These are phyloP conservation scores for Hemithea aestivaria DNA, from an alignment of 2,888 invertebrate species.

Conservation along the genomic window DNA sequence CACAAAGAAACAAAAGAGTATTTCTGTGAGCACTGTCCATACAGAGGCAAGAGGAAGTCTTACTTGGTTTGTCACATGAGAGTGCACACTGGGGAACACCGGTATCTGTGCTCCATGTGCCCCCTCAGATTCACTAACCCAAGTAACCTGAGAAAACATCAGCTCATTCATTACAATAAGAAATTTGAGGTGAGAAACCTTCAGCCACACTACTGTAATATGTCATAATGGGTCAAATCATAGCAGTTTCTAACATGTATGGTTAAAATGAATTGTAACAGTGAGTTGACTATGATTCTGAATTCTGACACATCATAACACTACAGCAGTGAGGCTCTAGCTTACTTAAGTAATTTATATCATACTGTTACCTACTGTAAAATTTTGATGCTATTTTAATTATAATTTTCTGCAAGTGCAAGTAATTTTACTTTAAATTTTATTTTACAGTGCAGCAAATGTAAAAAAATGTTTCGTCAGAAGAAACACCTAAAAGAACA, in stretches of 20 bases:
- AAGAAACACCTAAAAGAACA: constrained; percentile 27
- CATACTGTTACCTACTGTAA: too few species aligned
- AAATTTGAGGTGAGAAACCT: constrained; percentile 26
- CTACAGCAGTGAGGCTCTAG: too few species aligned
- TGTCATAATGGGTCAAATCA: too few species aligned
- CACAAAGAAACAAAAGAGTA: constrained; percentile 29
- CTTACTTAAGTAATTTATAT: not conserved
- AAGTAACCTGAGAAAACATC: constrained; percentile 31
- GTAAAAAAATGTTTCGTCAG: constrained; percentile 29
- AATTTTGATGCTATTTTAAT: too few species aligned
- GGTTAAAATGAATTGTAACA: too few species aligned
- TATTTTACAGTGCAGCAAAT: constrained; percentile 28
- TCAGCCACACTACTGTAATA: not conserved
- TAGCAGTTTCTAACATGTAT: too few species aligned
- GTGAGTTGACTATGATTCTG: too few species aligned
- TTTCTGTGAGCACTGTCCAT: constrained; percentile 29
- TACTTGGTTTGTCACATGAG: constrained; percentile 33
- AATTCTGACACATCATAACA: too few species aligned
- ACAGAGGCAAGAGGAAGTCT: constrained; percentile 30
- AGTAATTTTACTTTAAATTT: not conserved
- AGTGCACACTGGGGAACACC: constrained; percentile 30
- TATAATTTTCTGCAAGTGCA: not conserved
- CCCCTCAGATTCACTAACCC: constrained; percentile 30
- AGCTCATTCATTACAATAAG: constrained; percentile 28
- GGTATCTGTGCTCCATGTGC: constrained; percentile 31